phyloP scores from a whole-genome alignment of 1,140 invertebrate species.

The Drosophila chauvacae region DNA sequence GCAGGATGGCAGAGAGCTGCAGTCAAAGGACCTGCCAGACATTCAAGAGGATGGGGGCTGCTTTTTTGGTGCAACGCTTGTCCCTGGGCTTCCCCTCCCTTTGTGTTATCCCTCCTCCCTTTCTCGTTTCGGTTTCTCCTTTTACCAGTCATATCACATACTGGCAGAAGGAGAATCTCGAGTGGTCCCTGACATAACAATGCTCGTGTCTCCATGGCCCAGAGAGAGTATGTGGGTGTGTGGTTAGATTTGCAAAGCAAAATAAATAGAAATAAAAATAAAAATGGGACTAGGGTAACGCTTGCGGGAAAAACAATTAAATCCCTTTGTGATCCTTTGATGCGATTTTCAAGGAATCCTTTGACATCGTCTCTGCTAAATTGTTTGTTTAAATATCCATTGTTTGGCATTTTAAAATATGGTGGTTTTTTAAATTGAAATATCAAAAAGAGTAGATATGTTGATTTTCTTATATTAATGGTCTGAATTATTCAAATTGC shows the following conservation, averaged over 20 bases:
- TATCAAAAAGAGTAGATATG: not conserved
- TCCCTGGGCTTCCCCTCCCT: conserved; percentile 5
- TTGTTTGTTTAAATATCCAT: conserved; percentile 4
- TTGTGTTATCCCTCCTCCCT: not conserved
- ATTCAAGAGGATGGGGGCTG: conserved; percentile 4
- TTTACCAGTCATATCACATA: conserved; percentile 41
- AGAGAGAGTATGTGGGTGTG: conserved; percentile 14
- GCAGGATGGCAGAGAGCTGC: not conserved
- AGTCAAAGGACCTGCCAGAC: conserved; percentile 29
- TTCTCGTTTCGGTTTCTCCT: not conserved
- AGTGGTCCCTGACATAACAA: conserved; percentile 43
- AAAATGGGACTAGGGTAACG: conserved; percentile 11
- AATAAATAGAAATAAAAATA: conserved; percentile 34
- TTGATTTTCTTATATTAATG: not conserved
- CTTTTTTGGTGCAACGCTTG: conserved; percentile 23
- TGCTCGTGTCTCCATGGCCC: conserved; percentile 33
- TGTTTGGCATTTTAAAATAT: not conserved
- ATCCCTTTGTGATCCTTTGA: conserved; percentile 43
- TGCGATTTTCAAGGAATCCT: conserved; percentile 29
- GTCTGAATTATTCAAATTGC: not conserved
- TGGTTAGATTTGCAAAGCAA: conserved; percentile 39
- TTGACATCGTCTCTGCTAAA: not conserved
- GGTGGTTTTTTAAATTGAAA: not conserved
- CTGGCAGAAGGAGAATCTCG: conserved; percentile 9
- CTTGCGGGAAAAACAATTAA: conserved; percentile 37